These are phyloP conservation scores for Prionace glauca DNA, from an alignment of 2,797 vertebrate species.

Conservation along the genomic window DNA sequence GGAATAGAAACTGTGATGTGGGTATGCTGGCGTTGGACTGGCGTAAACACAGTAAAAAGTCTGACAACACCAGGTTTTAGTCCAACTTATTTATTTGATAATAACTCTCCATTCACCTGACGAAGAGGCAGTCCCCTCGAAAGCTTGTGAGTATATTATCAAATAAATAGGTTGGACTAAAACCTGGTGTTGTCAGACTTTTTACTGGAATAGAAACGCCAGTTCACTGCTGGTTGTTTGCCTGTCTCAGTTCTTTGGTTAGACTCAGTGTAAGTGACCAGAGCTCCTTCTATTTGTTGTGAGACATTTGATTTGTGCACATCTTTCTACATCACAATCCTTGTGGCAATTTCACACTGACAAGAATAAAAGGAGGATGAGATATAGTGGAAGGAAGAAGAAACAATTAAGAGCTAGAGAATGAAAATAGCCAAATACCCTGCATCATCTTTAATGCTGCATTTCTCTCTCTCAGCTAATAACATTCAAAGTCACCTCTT, in stretches of 20 bases:
- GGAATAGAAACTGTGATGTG: background rate
- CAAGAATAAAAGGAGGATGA: background rate
- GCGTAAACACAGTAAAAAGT: no score
- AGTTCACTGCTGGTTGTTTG: background rate
- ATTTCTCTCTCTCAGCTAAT: background rate
- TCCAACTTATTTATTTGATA: no score
- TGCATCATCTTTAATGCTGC: background rate
- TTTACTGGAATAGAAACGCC: background rate
- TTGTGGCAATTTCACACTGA: background rate
- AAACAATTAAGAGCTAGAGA: background rate
- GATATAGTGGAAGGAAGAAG: background rate
- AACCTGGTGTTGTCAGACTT: no score
- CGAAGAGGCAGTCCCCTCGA: no score
- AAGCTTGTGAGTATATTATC: no score
- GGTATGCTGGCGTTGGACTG: no score
- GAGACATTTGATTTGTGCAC: background rate
- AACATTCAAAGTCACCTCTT: background rate
- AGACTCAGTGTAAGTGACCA: background rate
- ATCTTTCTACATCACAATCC: background rate
- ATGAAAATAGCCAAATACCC: background rate
- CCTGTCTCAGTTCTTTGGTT: background rate
- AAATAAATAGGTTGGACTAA: no score
- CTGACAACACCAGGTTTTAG: no score
- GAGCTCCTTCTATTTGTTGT: background rate
- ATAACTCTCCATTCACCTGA: no score